Evolutionary conservation across 2,888 invertebrate species (phyloP).

Genomic region (Heteromurus nitidus): DNA sequence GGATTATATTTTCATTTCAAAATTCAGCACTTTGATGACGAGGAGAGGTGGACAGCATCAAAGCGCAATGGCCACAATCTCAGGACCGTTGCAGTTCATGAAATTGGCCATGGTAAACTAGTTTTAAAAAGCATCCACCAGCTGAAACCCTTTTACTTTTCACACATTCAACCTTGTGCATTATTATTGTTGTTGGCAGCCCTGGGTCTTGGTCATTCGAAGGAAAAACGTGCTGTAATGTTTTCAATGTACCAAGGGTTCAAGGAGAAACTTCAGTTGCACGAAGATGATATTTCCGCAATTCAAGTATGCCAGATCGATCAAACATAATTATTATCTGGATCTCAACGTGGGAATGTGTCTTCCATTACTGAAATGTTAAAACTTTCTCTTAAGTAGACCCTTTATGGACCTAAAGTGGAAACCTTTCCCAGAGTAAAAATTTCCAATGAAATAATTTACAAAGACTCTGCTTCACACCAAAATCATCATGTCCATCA

Average conservation of each 20-base stretch:
- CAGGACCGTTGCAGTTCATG: slow-evolving; percentile 77
- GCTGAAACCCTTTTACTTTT: not conserved
- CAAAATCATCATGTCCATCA: too few species aligned
- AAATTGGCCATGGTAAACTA: slow-evolving; percentile 77
- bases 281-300: slow-evolving; percentile 89
- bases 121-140: not conserved
- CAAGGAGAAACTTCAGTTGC: slow-evolving; percentile 88
- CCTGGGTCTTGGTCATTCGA: slow-evolving; percentile 74
- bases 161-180: not conserved
- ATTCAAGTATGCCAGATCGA: slow-evolving; percentile 88
- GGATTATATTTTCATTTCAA: too few species aligned
- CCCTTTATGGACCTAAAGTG: slow-evolving; percentile 63
- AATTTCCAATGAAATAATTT: slow-evolving; percentile 24
- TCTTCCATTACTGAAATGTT: too few species aligned
- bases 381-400: slow-evolving; percentile 26
- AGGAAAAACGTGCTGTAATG: slow-evolving; percentile 81
- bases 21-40: slow-evolving; percentile 70
- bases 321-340: not conserved
- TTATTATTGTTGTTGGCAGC: too few species aligned
- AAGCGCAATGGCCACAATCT: slow-evolving; percentile 79
- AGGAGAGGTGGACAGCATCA: slow-evolving; percentile 65
- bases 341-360: not conserved
- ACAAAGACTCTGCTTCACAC: too few species aligned
- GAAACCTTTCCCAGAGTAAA: not conserved
- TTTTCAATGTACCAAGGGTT: slow-evolving; percentile 97